These are phyloP conservation scores for Ammodytes marinus DNA, from an alignment of 2,113 vertebrate species.

Conservation along the genomic window DNA sequence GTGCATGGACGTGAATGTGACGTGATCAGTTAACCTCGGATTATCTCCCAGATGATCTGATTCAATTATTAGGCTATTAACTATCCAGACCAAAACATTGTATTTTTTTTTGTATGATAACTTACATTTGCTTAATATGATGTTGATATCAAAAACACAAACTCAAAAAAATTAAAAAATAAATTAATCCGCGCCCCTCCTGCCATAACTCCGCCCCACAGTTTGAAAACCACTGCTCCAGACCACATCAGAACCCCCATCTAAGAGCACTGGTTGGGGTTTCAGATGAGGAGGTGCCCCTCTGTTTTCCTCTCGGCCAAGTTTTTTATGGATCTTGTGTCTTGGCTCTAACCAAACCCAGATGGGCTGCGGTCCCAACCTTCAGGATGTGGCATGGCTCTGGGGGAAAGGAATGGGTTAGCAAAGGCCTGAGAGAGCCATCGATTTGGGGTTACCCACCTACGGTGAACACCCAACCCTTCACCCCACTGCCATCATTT, in stretches of 20 bases:
- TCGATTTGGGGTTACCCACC: constrained; percentile 67
- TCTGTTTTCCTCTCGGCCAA: constrained; percentile 62
- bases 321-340: constrained; percentile 73
- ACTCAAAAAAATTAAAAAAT: too few relatives aligned
- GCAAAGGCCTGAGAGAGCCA: constrained; percentile 56
- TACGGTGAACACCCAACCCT: constrained; percentile 62
- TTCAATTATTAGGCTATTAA: too few relatives aligned
- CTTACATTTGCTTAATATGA: too few relatives aligned
- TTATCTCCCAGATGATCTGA: too few relatives aligned
- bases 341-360: constrained; percentile 75
- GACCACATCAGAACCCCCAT: constrained; percentile 69
- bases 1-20: too few relatives aligned
- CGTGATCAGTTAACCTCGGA: too few relatives aligned
- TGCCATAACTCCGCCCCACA: too few relatives aligned
- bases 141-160: too few relatives aligned
- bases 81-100: too few relatives aligned
- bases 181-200: too few relatives aligned
- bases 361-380: constrained; percentile 76
- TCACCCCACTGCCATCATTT: constrained; percentile 21
- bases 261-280: constrained; percentile 47
- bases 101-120: too few relatives aligned
- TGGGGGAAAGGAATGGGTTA: constrained; percentile 52
- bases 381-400: constrained; percentile 77
- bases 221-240: constrained; percentile 1
- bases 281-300: constrained; percentile 72